Evolutionary conservation across 2,797 vertebrate genomes (phyloP).

Genomic region (Leontopithecus rosalia): DNA sequence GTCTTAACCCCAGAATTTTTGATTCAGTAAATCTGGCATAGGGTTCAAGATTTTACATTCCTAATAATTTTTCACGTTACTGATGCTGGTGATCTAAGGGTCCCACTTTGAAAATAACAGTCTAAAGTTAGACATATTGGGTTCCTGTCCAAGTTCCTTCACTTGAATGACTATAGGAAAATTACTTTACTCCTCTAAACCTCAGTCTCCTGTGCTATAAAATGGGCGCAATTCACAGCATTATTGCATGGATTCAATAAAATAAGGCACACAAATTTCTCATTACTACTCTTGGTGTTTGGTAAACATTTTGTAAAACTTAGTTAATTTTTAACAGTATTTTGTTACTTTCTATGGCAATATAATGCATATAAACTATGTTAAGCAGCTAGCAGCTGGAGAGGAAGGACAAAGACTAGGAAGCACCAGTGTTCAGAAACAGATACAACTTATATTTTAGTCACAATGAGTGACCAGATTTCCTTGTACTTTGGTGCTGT

Average conservation of each 20-base stretch:
- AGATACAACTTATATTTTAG: background rate
- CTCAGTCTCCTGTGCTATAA: background rate
- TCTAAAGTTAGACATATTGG: background rate
- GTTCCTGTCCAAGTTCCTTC: background rate
- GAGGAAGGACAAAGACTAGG: background rate
- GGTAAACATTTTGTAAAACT: conserved; percentile 31
- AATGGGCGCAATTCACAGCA: background rate
- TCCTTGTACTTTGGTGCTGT: background rate
- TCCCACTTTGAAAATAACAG: background rate
- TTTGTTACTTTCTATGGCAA: background rate
- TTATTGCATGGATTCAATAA: background rate
- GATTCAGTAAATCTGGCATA: background rate
- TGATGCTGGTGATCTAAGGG: background rate
- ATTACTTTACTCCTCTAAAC: background rate
- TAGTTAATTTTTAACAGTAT: background rate
- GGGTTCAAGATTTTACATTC: background rate
- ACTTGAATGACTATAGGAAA: background rate
- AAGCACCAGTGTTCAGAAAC: background rate
- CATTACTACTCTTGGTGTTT: background rate
- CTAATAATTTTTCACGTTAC: background rate
- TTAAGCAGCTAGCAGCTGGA: background rate
- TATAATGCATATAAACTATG: background rate
- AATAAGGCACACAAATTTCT: background rate
- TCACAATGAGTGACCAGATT: background rate
- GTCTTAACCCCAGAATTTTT: background rate